Base-by-base conservation (phyloP, 2,888 invertebrate species). In the Leptopilina myrica region DNA sequence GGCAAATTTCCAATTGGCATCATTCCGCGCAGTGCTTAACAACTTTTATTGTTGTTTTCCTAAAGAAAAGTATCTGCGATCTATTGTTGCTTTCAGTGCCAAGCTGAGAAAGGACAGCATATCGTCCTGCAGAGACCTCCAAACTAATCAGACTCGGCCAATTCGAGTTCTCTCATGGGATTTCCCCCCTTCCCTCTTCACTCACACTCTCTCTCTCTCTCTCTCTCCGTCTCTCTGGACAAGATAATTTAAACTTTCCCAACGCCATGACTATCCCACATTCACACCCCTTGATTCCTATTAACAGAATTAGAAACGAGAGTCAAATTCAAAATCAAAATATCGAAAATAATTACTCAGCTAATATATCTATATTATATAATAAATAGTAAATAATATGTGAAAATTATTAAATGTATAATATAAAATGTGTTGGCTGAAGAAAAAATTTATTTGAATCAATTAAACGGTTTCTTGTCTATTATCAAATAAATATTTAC, bases 81-180 rank as follows among this genome's bases (percentile, higher is more conserved):
- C 14, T 33, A 33, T 73, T 33, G 73, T 73, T 7, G 11, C 14
- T 33, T 73, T 73, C 73, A 56, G 73, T 53, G 77, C 77, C 77
- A 76, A 81, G 79, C 82, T 76, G 80, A 76, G 81, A 78, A 79
- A 81, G 81, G 79, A 77, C 80, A 79, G 77, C 80, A 79, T 76
- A 67, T 66, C 76, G 81, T 76, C 77, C 64, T 26, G 75, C 81
- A 77, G 85, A 83, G 84, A 88, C 87, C 87, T 82, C 85, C 87
- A 86, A 90, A 89, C 90, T 90, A 90, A 90, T 90, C 90, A 90
- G 89, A 89, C 89, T 88, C 88, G 85, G 86, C 89, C 88, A 90
- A 90, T 89, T 86, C 89, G 82, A 85, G 86, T 82, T 85, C 85
- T 84, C 87, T 84, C 84, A 82, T 78, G 84, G 85, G 82, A 82